These are phyloP conservation scores for Elephantulus edwardii DNA, from an alignment of 2,113 vertebrate species.

Conservation along the genomic window DNA sequence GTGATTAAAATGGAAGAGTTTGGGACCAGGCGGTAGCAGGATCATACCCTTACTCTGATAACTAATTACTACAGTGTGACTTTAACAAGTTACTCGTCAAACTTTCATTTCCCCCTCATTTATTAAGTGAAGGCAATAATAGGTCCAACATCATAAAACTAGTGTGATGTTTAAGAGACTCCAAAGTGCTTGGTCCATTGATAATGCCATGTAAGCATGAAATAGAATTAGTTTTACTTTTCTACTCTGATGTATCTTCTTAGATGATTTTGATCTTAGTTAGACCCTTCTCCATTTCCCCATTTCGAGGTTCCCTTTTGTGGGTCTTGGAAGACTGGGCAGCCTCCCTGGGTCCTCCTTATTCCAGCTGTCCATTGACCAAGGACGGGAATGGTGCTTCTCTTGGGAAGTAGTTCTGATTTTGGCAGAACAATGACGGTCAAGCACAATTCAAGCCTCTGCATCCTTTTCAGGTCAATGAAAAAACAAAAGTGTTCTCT, in stretches of 20 bases:
- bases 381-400: not conserved
- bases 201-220: constrained; percentile 40
- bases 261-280: constrained; percentile 39
- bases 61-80: not conserved
- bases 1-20: not conserved
- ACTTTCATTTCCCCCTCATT: not conserved
- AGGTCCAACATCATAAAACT: constrained; percentile 13
- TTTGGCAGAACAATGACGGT: not conserved
- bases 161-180: constrained; percentile 52
- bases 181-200: not conserved
- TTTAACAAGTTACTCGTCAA: not conserved
- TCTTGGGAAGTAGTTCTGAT: not conserved
- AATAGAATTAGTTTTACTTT: constrained; percentile 45
- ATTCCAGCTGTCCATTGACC: not conserved
- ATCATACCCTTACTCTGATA: not conserved
- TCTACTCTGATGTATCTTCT: constrained; percentile 10
- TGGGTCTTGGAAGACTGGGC: not conserved
- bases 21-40: not conserved
- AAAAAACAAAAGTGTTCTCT: too few species aligned
- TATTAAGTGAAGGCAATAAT: constrained; percentile 45
- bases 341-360: not conserved
- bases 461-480: not conserved
- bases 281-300: not conserved
- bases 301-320: not conserved
- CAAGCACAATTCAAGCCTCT: not conserved